Evolutionary conservation across 2,797 vertebrate species (phyloP).

Genomic region (Forpus xanthops): DNA sequence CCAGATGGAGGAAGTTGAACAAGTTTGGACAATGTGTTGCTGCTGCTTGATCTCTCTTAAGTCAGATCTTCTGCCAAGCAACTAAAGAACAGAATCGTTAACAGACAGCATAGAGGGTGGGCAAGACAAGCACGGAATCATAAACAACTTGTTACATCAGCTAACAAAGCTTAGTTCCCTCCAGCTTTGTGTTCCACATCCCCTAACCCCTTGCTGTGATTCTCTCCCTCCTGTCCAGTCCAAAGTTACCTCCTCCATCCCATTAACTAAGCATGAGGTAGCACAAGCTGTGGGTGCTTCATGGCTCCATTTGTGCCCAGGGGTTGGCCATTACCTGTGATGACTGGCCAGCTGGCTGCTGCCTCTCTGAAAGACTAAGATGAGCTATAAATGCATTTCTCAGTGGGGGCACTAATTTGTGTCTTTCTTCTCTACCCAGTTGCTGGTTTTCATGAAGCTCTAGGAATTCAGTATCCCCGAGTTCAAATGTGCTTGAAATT

Average conservation of each 20-base stretch:
- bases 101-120: not conserved
- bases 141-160: not conserved
- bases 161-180: not conserved
- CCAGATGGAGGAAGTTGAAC: not conserved
- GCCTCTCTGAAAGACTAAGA: not conserved
- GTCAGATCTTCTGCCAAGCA: not conserved
- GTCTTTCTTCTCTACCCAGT: not conserved
- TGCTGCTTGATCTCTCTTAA: not conserved
- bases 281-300: not conserved
- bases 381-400: not conserved
- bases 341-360: not conserved
- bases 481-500: not conserved
- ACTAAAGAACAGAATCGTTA: not conserved
- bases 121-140: not conserved
- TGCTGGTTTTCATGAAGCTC: not conserved
- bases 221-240: not conserved
- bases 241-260: not conserved
- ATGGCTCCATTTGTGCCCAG: not conserved
- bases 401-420: not conserved
- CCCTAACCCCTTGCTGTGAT: not conserved
- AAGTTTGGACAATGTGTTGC: not conserved
- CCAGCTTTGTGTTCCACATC: not conserved
- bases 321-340: not conserved
- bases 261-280: not conserved
- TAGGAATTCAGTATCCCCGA: not conserved